phyloP scores from a whole-genome alignment of 2,113 vertebrate species.

The Protobothrops flavoviridis region DNA sequence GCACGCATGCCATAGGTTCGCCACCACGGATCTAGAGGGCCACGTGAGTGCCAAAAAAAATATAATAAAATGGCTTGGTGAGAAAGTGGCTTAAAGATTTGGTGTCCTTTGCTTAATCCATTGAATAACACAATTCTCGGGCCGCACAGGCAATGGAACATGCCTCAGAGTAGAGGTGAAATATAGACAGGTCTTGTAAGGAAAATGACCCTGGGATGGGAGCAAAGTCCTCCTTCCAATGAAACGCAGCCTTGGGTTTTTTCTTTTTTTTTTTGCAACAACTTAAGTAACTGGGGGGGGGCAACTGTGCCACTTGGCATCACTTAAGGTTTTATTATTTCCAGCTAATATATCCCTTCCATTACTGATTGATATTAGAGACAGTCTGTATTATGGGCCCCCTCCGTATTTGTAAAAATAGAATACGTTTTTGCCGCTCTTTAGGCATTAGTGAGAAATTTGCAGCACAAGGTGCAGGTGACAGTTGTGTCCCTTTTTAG shows the following conservation, averaged over 20 bases:
- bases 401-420: neutral
- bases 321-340: neutral
- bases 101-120: neutral
- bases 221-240: neutral
- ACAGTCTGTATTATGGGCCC: neutral
- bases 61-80: neutral
- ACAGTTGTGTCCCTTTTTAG: neutral
- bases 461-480: neutral
- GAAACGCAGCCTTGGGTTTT: neutral
- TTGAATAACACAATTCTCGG: neutral
- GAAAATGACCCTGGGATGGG: neutral
- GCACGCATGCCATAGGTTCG: too few relatives aligned
- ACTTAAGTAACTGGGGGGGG: too few relatives aligned
- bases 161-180: neutral
- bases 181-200: neutral
- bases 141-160: neutral
- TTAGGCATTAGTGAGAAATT: neutral
- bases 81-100: neutral
- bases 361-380: neutral
- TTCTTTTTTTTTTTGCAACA: neutral
- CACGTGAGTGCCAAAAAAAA: neutral
- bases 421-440: neutral
- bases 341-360: neutral
- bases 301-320: neutral
- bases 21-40: neutral